Percentiles rank a stretch among this genome's conserved stretches.
phyloP scores from a whole-genome alignment of 2,113 vertebrate species.

The Indicator indicator region DNA sequence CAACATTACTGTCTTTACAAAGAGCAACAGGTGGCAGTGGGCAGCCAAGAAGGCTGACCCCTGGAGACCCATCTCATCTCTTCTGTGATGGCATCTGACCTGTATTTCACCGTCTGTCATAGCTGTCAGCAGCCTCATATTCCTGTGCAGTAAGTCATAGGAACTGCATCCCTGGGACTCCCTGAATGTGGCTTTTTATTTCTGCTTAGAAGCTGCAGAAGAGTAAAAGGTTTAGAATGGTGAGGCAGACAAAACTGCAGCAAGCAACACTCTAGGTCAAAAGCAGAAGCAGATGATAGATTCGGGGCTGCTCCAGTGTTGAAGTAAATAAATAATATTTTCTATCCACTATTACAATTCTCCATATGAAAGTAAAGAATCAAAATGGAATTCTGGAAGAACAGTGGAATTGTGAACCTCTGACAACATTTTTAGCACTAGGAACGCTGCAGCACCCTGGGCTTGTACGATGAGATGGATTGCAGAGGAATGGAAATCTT shows the following conservation, averaged over 20 bases:
- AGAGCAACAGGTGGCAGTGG: background rate
- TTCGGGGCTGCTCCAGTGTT: background rate
- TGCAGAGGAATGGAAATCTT: background rate
- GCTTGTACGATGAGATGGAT: background rate
- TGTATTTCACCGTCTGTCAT: background rate
- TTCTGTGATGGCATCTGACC: background rate
- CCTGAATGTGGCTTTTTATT: constrained; percentile 13
- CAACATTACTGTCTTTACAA: background rate
- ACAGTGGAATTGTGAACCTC: background rate
- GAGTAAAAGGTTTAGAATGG: background rate
- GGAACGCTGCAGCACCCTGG: background rate
- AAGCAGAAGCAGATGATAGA: background rate
- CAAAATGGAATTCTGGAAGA: background rate
- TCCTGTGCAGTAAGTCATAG: background rate
- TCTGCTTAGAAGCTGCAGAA: background rate
- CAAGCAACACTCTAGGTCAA: background rate
- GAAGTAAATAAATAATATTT: background rate
- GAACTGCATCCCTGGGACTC: background rate
- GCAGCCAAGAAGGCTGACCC: background rate
- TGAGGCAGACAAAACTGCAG: background rate
- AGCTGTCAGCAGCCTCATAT: background rate
- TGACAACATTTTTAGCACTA: background rate
- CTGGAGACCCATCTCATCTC: background rate
- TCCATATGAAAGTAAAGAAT: background rate
- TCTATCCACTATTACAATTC: background rate